These are phyloP conservation scores for Phytoseiulus persimilis DNA, from an alignment of 2,888 invertebrate species.

Conservation along the genomic window DNA sequence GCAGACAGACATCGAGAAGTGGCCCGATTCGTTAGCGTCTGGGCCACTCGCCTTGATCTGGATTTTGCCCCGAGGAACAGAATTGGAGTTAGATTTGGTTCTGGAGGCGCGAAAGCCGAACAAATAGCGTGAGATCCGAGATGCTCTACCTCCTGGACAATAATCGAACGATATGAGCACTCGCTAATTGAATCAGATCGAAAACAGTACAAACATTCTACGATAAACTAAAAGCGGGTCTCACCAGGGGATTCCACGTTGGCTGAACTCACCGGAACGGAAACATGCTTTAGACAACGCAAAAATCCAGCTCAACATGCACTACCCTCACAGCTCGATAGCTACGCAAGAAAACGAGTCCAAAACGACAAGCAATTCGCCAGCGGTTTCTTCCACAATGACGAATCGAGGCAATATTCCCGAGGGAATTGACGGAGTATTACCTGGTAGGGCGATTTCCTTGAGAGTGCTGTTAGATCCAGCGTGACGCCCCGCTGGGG, in stretches of 20 bases:
- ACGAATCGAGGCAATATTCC: too few species aligned
- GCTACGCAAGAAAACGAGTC: too few species aligned
- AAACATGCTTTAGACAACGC: not conserved
- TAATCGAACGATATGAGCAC: too few species aligned
- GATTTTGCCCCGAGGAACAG: too few species aligned
- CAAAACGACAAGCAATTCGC: too few species aligned
- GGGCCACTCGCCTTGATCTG: conserved; percentile 17
- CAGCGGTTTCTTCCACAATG: too few species aligned
- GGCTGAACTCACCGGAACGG: not conserved
- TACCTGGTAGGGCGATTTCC: conserved; percentile 27
- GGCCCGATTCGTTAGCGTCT: conserved; percentile 6
- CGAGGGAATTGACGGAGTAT: not conserved
- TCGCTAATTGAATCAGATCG: too few species aligned
- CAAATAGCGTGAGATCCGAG: too few species aligned
- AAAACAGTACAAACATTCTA: not conserved
- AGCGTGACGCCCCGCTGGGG: conserved; percentile 25
- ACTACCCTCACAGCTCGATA: too few species aligned
- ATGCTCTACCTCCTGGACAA: too few species aligned
- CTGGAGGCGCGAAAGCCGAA: not conserved
- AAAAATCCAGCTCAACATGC: not conserved
- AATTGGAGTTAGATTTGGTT: not conserved
- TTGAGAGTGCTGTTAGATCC: not conserved
- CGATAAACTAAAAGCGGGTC: not conserved
- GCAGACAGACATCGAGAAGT: conserved; percentile 27
- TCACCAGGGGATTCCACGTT: not conserved